phyloP scores from a whole-genome alignment of 2,797 vertebrate genomes.

The Perodicticus potto region DNA sequence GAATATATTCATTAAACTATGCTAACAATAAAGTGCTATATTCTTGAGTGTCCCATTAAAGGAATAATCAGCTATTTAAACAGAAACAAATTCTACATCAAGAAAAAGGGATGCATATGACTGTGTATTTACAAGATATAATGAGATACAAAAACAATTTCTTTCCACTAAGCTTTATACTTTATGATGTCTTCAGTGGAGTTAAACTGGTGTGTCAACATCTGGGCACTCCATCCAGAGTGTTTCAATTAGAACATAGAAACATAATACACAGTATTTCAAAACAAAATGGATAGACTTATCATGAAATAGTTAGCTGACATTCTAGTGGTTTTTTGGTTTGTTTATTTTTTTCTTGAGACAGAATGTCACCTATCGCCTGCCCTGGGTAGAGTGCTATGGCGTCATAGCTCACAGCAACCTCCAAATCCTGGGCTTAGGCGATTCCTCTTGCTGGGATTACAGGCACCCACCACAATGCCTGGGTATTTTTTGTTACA shows the following conservation, averaged over 20 bases:
- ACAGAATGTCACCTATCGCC: no score
- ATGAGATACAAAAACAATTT: neutral
- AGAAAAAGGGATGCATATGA: neutral
- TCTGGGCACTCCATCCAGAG: neutral
- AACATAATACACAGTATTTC: neutral
- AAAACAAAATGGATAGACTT: constrained; percentile 11
- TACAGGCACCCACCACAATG: no score
- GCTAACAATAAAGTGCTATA: constrained; percentile 11
- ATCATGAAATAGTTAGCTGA: neutral
- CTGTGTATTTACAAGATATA: neutral
- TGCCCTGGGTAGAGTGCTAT: no score
- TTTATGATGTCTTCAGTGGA: neutral
- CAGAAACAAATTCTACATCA: neutral
- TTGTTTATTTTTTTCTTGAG: no score
- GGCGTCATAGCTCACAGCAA: no score
- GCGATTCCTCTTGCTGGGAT: no score
- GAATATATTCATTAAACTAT: neutral
- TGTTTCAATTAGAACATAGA: constrained; percentile 8
- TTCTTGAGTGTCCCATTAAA: constrained; percentile 12
- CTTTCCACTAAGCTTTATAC: neutral
- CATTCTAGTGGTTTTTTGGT: neutral
- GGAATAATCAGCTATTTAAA: constrained; percentile 55
- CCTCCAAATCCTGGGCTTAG: no score
- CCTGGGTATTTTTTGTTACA: no score
- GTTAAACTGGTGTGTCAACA: neutral